Base-by-base conservation (phyloP, 2,888 invertebrate genomes). In the Brassicogethes aeneus region DNA sequence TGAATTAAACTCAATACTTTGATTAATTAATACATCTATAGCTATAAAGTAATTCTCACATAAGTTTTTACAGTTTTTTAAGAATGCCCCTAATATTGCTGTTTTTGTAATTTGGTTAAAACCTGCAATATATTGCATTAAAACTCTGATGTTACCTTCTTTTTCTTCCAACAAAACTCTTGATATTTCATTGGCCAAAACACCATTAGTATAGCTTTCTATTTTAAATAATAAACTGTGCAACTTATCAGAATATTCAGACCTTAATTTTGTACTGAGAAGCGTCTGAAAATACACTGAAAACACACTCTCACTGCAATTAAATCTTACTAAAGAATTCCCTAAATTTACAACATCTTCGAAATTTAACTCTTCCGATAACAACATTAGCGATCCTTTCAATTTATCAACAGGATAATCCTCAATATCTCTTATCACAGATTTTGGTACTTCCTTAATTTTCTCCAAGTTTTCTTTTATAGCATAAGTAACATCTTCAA, bases 261-360 rank as follows among this genome's bases (percentile, higher is more conserved):
- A 16, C 31, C 33, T 43, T 8, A 52, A 44, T 46, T 46, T 40
- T 44, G 40, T 33, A 52, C 16, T 37, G 51, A 39, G 37, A 50
- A 43, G 39, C 41, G 36, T 33, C 37, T 48, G 3, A 32, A 51
- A 34, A 40, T 45, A 54, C 37, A 34, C 17, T 38, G 34, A 23
- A 34, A 51, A 40, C 36, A 50, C 30, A 8, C 15, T 16, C 7
- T 51, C 42, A 41, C 45, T 45, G 16, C 16, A 39, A 14, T 39
- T 38, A 31, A 13, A 17, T 23, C n/a, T 33, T 7, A 38, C 40
- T 12, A 54, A 15, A n/a, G 46, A 50, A 2, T 32, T 31, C 39
- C 54, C 51, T 37, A 55, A 47, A 39, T 40, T 38, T 23, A 46
- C 14, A 12, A 51, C 34, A 37, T 52, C 41, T 23, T 53, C 53